Conservation (phyloP, 37 sponge, comb jelly and placozoan genomes). For the Mnemiopsis leidyi region DNA sequence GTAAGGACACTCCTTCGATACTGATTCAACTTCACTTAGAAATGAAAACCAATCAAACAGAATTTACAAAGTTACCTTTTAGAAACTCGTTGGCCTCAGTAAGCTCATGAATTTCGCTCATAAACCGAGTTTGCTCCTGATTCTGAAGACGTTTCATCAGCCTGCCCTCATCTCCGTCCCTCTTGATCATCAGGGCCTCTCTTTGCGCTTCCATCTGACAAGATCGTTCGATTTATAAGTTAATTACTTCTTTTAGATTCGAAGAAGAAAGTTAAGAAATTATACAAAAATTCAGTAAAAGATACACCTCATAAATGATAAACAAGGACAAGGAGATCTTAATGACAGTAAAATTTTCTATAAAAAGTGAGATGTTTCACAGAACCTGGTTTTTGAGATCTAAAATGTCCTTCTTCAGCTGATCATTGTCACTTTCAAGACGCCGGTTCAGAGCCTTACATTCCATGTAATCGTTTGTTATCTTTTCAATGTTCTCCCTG, state of each 20-base stretch:
- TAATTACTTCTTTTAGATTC: no score
- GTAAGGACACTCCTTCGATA: no score
- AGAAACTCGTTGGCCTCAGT: slow-evolving; percentile 31
- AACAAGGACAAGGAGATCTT: background rate
- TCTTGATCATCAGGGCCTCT: slow-evolving; percentile 39
- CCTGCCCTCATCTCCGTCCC: slow-evolving; percentile 61
- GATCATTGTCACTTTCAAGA: slow-evolving; percentile 56
- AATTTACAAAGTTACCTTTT: background rate
- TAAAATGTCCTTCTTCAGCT: slow-evolving; percentile 47
- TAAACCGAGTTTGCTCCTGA: slow-evolving; percentile 42
- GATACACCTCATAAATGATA: no score
- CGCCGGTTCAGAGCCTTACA: slow-evolving; percentile 4
- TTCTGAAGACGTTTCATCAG: slow-evolving; percentile 49
- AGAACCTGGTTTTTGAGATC: slow-evolving; percentile 59
- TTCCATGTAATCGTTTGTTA: slow-evolving; percentile 56
- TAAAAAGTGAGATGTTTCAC: background rate
- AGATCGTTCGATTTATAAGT: no score
- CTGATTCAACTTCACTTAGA: background rate
- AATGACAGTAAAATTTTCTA: no score
- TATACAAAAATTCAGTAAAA: no score
- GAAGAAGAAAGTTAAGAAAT: no score
- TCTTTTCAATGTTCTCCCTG: slow-evolving; percentile 37
- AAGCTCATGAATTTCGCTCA: slow-evolving; percentile 46
- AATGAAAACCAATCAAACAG: background rate
- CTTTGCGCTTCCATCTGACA: slow-evolving; percentile 64